These are phyloP conservation scores for Amiota minor DNA, from an alignment of 2,888 invertebrate species.

Conservation along the genomic window DNA sequence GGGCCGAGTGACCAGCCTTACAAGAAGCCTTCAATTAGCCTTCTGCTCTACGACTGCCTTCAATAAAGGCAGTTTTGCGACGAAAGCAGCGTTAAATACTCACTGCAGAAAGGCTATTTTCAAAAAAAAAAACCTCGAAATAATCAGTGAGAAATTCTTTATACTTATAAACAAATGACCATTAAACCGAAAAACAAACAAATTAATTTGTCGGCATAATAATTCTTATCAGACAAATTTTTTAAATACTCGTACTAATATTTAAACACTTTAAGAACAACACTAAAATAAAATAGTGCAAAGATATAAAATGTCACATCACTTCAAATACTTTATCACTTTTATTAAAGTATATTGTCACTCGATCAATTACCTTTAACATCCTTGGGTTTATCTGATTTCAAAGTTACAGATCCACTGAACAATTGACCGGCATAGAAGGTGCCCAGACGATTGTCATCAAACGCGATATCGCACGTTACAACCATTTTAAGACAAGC, in stretches of 20 bases:
- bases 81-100: too few relatives aligned
- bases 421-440: constrained; percentile 71
- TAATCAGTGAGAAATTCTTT: not conserved
- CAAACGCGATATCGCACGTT: constrained; percentile 70
- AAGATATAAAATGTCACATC: not conserved
- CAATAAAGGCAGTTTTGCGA: too few relatives aligned
- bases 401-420: constrained; percentile 60
- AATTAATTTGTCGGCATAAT: too few relatives aligned
- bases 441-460: constrained; percentile 66
- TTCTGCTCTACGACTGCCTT: too few relatives aligned
- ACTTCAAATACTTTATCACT: not conserved
- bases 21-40: too few relatives aligned
- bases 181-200: too few relatives aligned
- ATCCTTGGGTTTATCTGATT: constrained; percentile 63
- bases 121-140: not conserved
- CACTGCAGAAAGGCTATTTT: too few relatives aligned
- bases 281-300: too few relatives aligned
- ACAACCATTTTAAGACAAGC: constrained; percentile 63
- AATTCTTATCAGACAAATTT: too few relatives aligned
- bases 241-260: too few relatives aligned
- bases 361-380: constrained; percentile 61
- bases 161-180: constrained; percentile 3
- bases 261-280: too few relatives aligned
- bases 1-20: too few relatives aligned
- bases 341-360: not conserved